Conservation (phyloP, 1,140 invertebrate species). For the Trichonephila clavata region DNA sequence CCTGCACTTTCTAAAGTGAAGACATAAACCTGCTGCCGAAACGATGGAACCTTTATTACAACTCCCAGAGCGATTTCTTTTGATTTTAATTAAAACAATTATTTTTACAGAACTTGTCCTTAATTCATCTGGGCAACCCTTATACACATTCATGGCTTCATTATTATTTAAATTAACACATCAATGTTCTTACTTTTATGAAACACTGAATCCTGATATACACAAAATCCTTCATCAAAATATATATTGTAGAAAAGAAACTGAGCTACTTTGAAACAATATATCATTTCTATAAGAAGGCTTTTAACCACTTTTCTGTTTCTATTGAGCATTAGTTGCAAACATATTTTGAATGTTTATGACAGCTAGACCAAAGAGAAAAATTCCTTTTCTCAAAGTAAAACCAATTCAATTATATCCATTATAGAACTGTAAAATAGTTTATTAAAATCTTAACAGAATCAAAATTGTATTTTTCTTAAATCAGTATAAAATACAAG, state of each 20-base stretch:
- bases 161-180: not conserved
- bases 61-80: too few relatives aligned
- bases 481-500: not conserved
- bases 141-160: too few relatives aligned
- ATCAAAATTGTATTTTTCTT: not conserved
- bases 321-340: not conserved
- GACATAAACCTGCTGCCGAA: too few relatives aligned
- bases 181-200: not conserved
- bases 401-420: not conserved
- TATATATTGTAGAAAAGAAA: not conserved
- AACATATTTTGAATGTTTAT: not conserved
- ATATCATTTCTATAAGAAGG: not conserved
- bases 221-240: not conserved
- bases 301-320: not conserved
- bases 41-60: too few relatives aligned
- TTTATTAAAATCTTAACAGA: not conserved
- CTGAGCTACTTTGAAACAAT: not conserved
- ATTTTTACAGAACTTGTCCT: too few relatives aligned
- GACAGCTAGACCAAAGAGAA: not conserved
- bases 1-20: too few relatives aligned
- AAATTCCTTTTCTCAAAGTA: not conserved
- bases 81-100: too few relatives aligned
- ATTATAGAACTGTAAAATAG: not conserved
- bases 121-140: too few relatives aligned
- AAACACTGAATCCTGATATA: not conserved